Conservation (phyloP, 2,888 invertebrate genomes). For the Tenthredo notha region DNA sequence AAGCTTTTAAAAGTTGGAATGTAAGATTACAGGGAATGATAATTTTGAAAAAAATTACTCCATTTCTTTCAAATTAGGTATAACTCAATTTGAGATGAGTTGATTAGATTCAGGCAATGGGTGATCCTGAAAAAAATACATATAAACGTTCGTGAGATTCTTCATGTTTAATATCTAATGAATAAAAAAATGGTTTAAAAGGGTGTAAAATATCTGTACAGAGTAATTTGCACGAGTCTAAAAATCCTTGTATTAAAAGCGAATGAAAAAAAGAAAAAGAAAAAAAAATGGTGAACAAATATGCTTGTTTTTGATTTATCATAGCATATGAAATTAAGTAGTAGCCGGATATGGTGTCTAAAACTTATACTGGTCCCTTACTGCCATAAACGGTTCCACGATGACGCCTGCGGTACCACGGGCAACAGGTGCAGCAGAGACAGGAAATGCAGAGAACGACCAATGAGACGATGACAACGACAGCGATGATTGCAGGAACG, state of each 20-base stretch:
- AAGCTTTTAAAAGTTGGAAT: slow-evolving; percentile 30
- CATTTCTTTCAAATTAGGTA: slow-evolving; percentile 17
- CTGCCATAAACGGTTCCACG: slow-evolving; percentile 73
- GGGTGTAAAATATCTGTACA: background rate
- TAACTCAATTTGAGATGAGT: slow-evolving; percentile 7
- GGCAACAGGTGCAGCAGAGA: slow-evolving; percentile 73
- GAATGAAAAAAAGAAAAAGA: background rate
- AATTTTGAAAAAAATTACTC: background rate
- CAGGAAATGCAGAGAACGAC: slow-evolving; percentile 69
- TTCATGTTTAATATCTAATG: slow-evolving; percentile 58
- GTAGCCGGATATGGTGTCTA: background rate
- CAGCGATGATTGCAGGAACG: slow-evolving; percentile 58
- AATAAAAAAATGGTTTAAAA: background rate
- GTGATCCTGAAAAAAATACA: slow-evolving; percentile 71
- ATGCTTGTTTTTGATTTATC: background rate
- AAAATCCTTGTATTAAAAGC: background rate
- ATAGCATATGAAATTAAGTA: background rate
- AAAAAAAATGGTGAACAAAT: background rate
- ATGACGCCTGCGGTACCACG: slow-evolving; percentile 73
- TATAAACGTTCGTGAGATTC: slow-evolving; percentile 63
- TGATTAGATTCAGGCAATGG: slow-evolving; percentile 64
- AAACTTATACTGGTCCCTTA: slow-evolving; percentile 62
- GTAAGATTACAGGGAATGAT: slow-evolving; percentile 24
- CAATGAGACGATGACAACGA: slow-evolving; percentile 60
- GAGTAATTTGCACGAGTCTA: background rate